Conservation (phyloP, 2,113 vertebrate species). For the Haemorhous mexicanus region DNA sequence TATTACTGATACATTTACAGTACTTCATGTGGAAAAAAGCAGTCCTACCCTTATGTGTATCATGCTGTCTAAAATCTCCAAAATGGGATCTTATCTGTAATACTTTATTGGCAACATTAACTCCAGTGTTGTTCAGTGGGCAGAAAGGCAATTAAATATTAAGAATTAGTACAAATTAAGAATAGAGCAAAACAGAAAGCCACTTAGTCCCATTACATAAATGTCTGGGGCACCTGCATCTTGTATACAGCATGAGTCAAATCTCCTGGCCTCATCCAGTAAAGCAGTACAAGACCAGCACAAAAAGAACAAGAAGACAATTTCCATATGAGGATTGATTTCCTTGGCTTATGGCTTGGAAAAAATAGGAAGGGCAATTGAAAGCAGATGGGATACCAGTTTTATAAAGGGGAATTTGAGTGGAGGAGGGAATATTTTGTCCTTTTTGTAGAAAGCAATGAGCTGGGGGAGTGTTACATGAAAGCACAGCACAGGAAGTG, state of each 20-base stretch:
- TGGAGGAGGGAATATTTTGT: not conserved
- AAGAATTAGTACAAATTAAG: not conserved
- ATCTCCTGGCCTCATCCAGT: not conserved
- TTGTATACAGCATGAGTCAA: not conserved
- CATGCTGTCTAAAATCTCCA: not conserved
- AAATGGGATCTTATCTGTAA: not conserved
- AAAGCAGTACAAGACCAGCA: not conserved
- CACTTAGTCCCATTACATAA: not conserved
- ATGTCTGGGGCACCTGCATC: not conserved
- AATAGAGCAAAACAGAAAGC: not conserved
- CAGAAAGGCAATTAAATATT: not conserved
- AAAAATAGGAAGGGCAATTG: not conserved
- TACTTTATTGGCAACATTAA: not conserved
- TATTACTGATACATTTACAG: not conserved
- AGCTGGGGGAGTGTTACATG: accelerated
- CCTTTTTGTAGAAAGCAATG: not conserved
- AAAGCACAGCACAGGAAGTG: not conserved
- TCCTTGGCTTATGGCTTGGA: not conserved
- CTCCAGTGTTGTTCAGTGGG: not conserved
- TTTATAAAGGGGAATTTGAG: not conserved
- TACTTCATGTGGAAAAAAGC: not conserved
- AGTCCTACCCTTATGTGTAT: not conserved
- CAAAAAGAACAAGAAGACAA: not conserved
- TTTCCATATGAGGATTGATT: not conserved
- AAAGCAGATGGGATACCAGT: not conserved